Percentiles rank a stretch among this genome's conserved stretches.
phyloP scores from a whole-genome alignment of 2,888 invertebrate genomes.

The Phaonia tiefii region DNA sequence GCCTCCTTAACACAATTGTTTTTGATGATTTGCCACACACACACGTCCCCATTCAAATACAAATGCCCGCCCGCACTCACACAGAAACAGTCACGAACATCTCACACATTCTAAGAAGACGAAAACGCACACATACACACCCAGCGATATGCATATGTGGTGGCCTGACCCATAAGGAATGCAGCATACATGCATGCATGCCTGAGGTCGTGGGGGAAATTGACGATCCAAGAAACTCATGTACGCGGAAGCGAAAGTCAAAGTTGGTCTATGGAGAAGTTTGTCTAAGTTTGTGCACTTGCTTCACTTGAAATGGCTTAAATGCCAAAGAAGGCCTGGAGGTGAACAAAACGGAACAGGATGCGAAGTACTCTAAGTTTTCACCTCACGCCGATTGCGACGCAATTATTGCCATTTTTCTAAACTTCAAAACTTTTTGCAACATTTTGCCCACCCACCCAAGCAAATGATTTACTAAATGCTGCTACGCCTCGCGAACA shows the following conservation, averaged over 20 bases:
- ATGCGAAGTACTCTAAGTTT: constrained; percentile 62
- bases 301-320: constrained; percentile 47
- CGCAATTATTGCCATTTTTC: constrained; percentile 54
- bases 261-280: constrained; percentile 59
- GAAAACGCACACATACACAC: neutral
- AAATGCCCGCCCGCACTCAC: constrained; percentile 38
- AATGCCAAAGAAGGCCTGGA: constrained; percentile 37
- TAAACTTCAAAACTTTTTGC: constrained; percentile 51
- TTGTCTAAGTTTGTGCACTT: constrained; percentile 54
- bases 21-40: constrained; percentile 65
- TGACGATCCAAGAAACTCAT: neutral
- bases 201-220: neutral
- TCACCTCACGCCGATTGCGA: constrained; percentile 55
- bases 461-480: constrained; percentile 36
- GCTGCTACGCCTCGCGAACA: constrained; percentile 33
- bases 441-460: constrained; percentile 47
- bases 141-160: neutral
- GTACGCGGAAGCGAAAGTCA: constrained; percentile 26
- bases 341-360: constrained; percentile 33
- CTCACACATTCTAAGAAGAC: constrained; percentile 12
- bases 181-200: neutral
- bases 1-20: constrained; percentile 68
- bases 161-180: constrained; percentile 21
- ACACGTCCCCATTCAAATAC: constrained; percentile 10
- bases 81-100: constrained; percentile 41